Conservation (phyloP, 2,888 invertebrate species). For the Yponomeuta sedellus region DNA sequence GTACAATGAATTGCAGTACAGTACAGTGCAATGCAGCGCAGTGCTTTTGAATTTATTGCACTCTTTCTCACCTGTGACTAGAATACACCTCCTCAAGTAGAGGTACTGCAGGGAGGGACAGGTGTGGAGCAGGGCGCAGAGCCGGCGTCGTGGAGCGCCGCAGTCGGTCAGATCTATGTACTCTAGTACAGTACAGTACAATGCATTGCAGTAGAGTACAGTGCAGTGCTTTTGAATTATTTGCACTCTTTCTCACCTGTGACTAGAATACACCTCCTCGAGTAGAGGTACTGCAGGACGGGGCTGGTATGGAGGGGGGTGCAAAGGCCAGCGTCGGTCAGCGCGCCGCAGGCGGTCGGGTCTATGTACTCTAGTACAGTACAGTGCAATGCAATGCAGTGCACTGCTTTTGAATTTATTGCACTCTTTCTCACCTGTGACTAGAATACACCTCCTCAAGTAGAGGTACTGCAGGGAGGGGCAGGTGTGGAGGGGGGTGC, state of each 20-base stretch:
- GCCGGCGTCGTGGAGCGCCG: slow-evolving; percentile 86
- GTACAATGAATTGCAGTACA: too few species aligned
- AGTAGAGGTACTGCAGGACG: too few species aligned
- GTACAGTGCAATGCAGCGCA: too few species aligned
- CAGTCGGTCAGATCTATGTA: slow-evolving; percentile 95
- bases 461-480: slow-evolving; percentile 92
- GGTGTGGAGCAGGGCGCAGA: slow-evolving; percentile 88
- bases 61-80: slow-evolving; percentile 82
- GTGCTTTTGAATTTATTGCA: neutral
- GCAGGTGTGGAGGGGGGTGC: slow-evolving; percentile 89
- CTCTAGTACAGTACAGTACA: too few species aligned
- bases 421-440: slow-evolving; percentile 79
- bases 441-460: slow-evolving; percentile 89
- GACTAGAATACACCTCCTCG: too few species aligned
- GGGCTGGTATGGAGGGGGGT: too few species aligned
- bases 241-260: too few species aligned
- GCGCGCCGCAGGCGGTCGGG: too few species aligned
- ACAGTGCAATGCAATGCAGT: too few species aligned
- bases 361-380: too few species aligned
- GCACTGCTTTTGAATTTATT: neutral
- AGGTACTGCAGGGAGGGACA: slow-evolving; percentile 92
- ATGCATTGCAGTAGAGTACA: too few species aligned
- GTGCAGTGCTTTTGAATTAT: neutral
- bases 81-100: slow-evolving; percentile 90
- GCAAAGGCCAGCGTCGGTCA: too few species aligned